phyloP scores from a whole-genome alignment of 2,113 vertebrate genomes.

The Eurystomus gularis region DNA sequence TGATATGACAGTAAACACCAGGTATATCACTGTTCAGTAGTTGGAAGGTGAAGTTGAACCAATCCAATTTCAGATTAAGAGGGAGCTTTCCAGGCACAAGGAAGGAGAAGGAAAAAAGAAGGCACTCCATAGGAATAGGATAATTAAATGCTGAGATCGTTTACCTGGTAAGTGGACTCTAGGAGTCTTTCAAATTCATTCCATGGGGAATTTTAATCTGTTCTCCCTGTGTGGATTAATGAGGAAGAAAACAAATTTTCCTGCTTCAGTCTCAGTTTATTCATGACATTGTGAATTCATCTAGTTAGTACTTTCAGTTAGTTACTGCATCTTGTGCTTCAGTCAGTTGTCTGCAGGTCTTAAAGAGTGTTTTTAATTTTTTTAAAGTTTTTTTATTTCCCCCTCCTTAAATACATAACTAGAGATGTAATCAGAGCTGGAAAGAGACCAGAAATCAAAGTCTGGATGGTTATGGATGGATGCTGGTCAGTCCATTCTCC shows the following conservation, averaged over 20 bases:
- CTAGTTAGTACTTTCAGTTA: neutral
- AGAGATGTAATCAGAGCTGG: neutral
- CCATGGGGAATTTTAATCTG: neutral
- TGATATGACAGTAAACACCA: neutral
- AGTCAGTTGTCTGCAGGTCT: neutral
- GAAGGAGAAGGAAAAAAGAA: neutral
- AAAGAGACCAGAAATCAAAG: neutral
- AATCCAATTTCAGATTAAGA: neutral
- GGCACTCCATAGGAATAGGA: neutral
- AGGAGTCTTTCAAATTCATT: neutral
- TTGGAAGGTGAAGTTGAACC: neutral
- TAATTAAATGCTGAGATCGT: neutral
- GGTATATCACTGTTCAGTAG: neutral
- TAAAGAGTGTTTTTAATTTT: neutral
- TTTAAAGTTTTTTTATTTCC: neutral
- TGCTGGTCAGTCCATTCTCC: neutral
- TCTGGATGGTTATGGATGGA: neutral
- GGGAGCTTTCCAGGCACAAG: neutral
- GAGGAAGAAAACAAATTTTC: neutral
- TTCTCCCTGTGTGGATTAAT: neutral
- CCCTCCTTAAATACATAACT: neutral
- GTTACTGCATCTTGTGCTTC: neutral
- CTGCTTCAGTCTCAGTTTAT: neutral
- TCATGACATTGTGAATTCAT: neutral
- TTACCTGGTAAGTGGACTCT: neutral